Conservation (phyloP, 2,113 vertebrate genomes). For the Mormyrus lacerda region DNA sequence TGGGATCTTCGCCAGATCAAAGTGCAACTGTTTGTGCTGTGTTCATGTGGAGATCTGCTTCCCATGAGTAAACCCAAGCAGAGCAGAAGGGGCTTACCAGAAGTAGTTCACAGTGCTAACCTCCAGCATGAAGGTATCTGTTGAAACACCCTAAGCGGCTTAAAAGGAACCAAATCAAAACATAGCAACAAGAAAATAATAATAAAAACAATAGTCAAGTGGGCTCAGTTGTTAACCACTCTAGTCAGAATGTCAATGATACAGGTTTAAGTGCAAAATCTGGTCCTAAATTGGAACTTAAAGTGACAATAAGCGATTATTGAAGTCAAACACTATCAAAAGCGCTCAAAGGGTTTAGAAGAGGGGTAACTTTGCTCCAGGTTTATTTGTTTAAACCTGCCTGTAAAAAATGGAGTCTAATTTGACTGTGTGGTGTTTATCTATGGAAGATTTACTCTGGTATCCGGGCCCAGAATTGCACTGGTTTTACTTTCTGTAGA, state of each 20-base stretch:
- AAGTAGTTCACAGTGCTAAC: neutral
- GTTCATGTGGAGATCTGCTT: neutral
- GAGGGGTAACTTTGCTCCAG: neutral
- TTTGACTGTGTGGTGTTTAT: neutral
- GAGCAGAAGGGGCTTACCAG: neutral
- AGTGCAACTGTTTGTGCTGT: neutral
- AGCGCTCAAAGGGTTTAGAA: neutral
- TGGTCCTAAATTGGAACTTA: neutral
- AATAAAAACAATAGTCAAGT: neutral
- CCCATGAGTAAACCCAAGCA: neutral
- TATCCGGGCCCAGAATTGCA: neutral
- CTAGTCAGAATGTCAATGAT: neutral
- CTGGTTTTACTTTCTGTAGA: neutral
- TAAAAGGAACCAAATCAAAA: neutral
- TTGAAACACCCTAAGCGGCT: neutral
- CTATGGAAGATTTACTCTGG: neutral
- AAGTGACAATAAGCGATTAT: neutral
- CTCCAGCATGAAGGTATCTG: neutral
- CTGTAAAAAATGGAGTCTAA: neutral
- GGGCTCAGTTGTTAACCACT: neutral
- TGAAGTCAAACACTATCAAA: neutral
- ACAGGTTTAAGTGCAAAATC: neutral
- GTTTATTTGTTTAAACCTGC: neutral
- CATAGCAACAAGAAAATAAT: neutral
- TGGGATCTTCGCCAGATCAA: neutral